Evolutionary conservation across 1,140 invertebrate species (phyloP).

Genomic region (Tetramorium alpestre): DNA sequence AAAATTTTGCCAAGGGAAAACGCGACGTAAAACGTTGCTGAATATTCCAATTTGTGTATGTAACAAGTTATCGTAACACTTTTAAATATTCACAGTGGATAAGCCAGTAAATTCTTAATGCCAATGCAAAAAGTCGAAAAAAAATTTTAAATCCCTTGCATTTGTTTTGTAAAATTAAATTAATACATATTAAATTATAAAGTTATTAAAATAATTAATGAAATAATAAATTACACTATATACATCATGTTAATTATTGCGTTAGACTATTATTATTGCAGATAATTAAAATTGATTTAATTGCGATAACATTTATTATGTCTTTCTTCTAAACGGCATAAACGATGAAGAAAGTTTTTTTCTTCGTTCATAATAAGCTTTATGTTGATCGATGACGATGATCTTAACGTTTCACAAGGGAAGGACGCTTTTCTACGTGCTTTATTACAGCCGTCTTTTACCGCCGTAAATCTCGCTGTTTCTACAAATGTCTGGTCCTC

Average conservation of each 20-base stretch:
- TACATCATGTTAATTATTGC: background rate
- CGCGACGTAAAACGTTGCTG: background rate
- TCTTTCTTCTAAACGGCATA: background rate
- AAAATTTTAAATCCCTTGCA: background rate
- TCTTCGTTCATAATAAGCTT: background rate
- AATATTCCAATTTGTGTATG: background rate
- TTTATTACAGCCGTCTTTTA: slow-evolving; percentile 19
- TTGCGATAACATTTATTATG: background rate
- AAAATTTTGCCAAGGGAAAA: background rate
- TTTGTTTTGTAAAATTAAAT: background rate
- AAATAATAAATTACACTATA: background rate
- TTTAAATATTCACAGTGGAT: background rate
- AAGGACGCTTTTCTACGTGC: background rate
- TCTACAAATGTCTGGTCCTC: slow-evolving; percentile 33
- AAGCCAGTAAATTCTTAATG: background rate
- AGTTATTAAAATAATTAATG: background rate
- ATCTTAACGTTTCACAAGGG: background rate
- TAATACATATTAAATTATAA: background rate
- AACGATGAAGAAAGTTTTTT: background rate
- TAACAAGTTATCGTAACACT: background rate
- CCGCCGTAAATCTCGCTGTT: slow-evolving; percentile 40
- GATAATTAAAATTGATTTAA: background rate
- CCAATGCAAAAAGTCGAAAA: background rate
- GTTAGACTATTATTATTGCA: background rate
- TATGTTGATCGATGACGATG: slow-evolving; percentile 10